A percentile compares a stretch with the other conserved stretches of the same genome.
These are phyloP conservation scores for Drosophila nigricruria DNA, from an alignment of 2,888 invertebrate species.

Conservation along the genomic window DNA sequence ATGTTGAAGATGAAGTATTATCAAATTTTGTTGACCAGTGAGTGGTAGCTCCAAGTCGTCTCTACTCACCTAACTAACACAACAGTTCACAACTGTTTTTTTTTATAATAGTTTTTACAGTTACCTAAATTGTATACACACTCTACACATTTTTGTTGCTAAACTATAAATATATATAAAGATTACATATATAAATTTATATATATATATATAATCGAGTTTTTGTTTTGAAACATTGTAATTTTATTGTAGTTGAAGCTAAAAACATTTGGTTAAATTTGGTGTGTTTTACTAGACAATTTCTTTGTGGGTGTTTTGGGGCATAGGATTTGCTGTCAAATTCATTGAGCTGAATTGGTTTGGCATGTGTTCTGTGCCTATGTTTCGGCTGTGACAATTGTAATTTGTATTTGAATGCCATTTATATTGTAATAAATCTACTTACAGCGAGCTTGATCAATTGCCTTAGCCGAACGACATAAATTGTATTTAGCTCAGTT, in stretches of 20 bases:
- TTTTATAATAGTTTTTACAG: constrained; percentile 19
- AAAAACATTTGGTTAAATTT: constrained; percentile 36
- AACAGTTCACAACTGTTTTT: not conserved
- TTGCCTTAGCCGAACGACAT: constrained; percentile 12
- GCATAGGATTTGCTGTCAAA: constrained; percentile 3
- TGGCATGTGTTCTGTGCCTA: constrained; percentile 13
- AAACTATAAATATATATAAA: constrained; percentile 17
- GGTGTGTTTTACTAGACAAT: constrained; percentile 29
- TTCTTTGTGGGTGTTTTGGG: constrained; percentile 36
- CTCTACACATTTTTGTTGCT: constrained; percentile 10
- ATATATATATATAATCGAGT: constrained; percentile 12
- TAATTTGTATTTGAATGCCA: constrained; percentile 54
- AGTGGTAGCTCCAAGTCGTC: not conserved
- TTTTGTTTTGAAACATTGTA: constrained; percentile 39
- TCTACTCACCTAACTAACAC: accelerated
- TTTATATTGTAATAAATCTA: constrained; percentile 55
- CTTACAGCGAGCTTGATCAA: constrained; percentile 32
- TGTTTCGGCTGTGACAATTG: constrained; percentile 40
- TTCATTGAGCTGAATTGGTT: constrained; percentile 50
- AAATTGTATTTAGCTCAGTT: not conserved
- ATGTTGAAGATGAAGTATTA: no score
- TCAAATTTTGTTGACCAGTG: not conserved
- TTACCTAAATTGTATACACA: constrained; percentile 13
- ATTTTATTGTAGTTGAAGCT: constrained; percentile 25
- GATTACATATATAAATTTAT: not conserved